A percentile compares a stretch with the other conserved stretches of the same genome.
Conservation (phyloP, 2,888 invertebrate genomes). For the Periphyllus acericola region DNA sequence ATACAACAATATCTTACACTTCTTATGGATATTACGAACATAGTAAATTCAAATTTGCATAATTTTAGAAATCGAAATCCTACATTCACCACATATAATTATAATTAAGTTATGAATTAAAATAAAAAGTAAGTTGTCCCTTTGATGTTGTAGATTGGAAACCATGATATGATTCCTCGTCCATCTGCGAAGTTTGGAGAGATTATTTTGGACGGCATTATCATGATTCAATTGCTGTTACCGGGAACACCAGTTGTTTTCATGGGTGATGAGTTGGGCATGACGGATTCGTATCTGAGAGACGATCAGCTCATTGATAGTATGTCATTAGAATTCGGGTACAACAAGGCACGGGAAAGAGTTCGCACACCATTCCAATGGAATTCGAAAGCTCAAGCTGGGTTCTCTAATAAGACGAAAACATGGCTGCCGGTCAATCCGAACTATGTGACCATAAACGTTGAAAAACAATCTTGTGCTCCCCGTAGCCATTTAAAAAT, state of each 20-base stretch:
- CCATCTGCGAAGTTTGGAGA: constrained; percentile 77
- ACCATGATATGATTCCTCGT: constrained; percentile 77
- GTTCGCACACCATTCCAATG: not conserved
- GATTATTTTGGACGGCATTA: constrained; percentile 80
- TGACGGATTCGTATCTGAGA: constrained; percentile 72
- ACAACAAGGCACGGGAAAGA: rapidly evolving
- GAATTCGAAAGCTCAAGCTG: constrained; percentile 15
- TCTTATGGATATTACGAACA: too few relatives aligned
- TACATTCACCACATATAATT: too few relatives aligned
- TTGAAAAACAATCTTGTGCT: constrained; percentile 5
- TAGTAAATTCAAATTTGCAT: too few relatives aligned
- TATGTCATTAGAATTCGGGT: constrained; percentile 67
- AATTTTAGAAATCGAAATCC: too few relatives aligned
- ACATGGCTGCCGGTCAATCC: constrained; percentile 57
- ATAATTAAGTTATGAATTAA: too few relatives aligned
- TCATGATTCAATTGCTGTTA: constrained; percentile 82
- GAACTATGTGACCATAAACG: constrained; percentile 49
- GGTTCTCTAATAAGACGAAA: constrained; percentile 20
- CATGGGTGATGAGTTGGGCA: constrained; percentile 85
- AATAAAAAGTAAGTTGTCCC: too few relatives aligned
- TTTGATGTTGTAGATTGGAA: constrained; percentile 77
- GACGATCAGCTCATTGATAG: constrained; percentile 72
- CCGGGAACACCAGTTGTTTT: constrained; percentile 88
- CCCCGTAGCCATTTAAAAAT: constrained; percentile 4
- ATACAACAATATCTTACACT: too few relatives aligned